Percentiles rank a stretch among this genome's conserved stretches.
Conservation (phyloP, 2,113 vertebrate species). For the Corythaeola cristata region DNA sequence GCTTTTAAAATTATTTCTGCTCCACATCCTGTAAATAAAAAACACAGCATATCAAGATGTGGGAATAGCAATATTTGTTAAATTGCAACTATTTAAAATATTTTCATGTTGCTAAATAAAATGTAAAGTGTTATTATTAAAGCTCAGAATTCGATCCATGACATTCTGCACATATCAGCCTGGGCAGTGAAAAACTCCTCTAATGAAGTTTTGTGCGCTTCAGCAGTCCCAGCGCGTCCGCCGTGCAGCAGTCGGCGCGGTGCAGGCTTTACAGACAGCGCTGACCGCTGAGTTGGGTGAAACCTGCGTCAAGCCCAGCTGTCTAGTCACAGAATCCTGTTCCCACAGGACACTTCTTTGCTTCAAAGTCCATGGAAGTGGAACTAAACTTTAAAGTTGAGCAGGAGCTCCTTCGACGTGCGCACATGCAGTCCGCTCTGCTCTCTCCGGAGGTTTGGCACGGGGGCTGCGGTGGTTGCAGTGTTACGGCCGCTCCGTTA, state of each 20-base stretch:
- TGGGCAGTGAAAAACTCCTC: neutral
- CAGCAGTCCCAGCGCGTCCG: neutral
- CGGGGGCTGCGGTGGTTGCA: neutral
- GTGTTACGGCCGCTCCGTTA: neutral
- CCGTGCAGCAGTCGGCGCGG: too few species aligned
- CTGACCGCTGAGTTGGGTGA: neutral
- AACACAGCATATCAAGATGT: too few species aligned
- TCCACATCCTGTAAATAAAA: neutral
- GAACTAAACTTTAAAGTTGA: neutral
- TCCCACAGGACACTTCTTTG: neutral
- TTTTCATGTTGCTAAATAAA: neutral
- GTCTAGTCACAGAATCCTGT: neutral
- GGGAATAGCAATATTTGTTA: neutral
- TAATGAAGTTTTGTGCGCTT: neutral
- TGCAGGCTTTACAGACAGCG: neutral
- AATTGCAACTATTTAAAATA: neutral
- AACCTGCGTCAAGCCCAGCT: neutral
- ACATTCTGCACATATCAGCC: neutral
- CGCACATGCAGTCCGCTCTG: rapidly evolving
- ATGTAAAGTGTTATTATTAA: neutral
- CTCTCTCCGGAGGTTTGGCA: neutral
- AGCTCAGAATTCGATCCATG: neutral
- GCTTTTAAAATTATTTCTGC: neutral
- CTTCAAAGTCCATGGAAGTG: neutral
- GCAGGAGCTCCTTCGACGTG: neutral